Evolutionary conservation across 2,797 vertebrate species (phyloP).

Genomic region (Ambastaia sidthimunki): DNA sequence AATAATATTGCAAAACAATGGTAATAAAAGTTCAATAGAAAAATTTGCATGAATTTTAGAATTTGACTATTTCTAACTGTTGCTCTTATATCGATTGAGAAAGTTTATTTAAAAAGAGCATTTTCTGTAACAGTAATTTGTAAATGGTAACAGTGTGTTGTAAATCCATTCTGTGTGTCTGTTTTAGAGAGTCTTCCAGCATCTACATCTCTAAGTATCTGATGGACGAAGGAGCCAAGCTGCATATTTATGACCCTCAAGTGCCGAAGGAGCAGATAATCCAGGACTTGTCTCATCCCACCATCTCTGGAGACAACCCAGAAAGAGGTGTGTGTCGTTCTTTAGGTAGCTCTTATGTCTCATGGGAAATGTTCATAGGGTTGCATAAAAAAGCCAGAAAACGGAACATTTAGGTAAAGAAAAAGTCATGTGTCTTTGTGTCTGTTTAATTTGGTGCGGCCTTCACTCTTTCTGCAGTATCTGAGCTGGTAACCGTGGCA

Average conservation of each 20-base stretch:
- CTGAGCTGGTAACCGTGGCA: constrained; percentile 90
- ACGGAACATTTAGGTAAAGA: no score
- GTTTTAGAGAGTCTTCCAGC: constrained; percentile 93
- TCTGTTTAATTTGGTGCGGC: neutral
- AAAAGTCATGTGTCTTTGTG: neutral
- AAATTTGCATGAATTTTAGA: no score
- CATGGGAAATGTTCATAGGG: neutral
- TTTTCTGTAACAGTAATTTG: no score
- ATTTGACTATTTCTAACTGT: no score
- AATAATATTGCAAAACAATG: neutral
- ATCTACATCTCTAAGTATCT: constrained; percentile 98
- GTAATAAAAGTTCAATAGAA: no score
- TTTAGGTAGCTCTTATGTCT: neutral
- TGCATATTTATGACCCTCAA: constrained; percentile 97
- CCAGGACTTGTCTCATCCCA: constrained; percentile 92
- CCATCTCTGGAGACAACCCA: constrained; percentile 88
- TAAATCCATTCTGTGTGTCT: neutral
- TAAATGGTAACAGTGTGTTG: neutral
- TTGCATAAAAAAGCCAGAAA: neutral
- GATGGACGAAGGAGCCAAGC: constrained; percentile 96
- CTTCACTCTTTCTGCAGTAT: constrained; percentile 74
- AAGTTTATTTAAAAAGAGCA: no score
- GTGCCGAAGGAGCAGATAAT: constrained; percentile 94
- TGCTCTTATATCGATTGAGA: no score
- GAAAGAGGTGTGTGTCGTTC: constrained; percentile 80